phyloP scores from a whole-genome alignment of 2,797 vertebrate species.

The Pogonophryne albipinna region DNA sequence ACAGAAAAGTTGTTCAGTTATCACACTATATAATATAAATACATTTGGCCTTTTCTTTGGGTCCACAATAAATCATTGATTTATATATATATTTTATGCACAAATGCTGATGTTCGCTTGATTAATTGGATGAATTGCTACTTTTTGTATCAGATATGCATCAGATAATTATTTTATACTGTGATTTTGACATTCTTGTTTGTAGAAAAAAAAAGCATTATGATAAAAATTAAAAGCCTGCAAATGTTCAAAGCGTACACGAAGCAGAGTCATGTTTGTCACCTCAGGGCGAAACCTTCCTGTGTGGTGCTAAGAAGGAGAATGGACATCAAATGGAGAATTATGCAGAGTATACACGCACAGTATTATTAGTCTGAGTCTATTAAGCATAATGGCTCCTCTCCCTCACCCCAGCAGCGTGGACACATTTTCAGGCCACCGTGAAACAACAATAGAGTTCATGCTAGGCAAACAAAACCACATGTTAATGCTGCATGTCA shows the following conservation, averaged over 20 bases:
- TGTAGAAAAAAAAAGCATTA: constrained; percentile 7
- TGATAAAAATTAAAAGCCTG: not conserved
- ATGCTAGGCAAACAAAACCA: constrained; percentile 47
- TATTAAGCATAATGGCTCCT: constrained; percentile 64
- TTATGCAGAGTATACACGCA: constrained; percentile 55
- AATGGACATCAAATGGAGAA: constrained; percentile 57
- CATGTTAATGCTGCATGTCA: constrained; percentile 15
- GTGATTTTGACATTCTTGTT: too few species aligned
- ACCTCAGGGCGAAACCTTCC: constrained; percentile 53
- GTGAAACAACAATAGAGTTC: constrained; percentile 43
- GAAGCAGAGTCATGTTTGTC: constrained; percentile 42
- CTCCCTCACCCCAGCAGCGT: constrained; percentile 52
- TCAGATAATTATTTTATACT: too few species aligned
- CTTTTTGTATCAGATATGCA: not conserved
- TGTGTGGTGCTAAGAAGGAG: constrained; percentile 47
- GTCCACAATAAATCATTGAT: not conserved
- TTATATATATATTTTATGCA: not conserved
- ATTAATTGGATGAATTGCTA: not conserved
- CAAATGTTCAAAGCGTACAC: constrained; percentile 20
- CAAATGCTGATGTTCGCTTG: not conserved
- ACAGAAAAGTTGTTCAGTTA: not conserved
- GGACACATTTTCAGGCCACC: constrained; percentile 42
- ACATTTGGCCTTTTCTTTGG: not conserved
- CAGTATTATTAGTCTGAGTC: constrained; percentile 58
- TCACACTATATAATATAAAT: not conserved